A percentile compares a stretch with the other conserved stretches of the same genome.
phyloP scores from a whole-genome alignment of 2,888 invertebrate genomes.

The Parasteatoda lunata region DNA sequence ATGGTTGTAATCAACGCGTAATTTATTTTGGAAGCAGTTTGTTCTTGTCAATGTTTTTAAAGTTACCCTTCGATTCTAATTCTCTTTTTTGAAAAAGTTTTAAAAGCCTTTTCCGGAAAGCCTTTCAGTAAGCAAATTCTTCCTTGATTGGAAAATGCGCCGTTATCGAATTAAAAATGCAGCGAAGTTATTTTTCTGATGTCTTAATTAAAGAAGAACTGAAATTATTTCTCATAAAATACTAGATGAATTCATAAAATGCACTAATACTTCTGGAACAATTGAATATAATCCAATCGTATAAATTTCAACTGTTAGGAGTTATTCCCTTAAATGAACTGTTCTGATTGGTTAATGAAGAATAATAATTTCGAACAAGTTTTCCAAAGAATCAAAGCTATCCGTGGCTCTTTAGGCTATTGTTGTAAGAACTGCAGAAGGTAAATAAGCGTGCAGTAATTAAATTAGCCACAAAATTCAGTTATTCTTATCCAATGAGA shows the following conservation, averaged over 20 bases:
- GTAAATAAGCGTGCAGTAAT: conserved; percentile 16
- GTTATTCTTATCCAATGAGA: conserved; percentile 13
- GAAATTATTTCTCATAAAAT: too few relatives aligned
- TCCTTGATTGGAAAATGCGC: not conserved
- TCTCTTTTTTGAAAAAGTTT: not conserved
- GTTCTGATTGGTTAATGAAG: not conserved
- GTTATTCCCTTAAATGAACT: not conserved
- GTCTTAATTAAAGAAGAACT: too few relatives aligned
- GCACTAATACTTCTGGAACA: too few relatives aligned
- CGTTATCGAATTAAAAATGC: not conserved
- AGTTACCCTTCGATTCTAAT: not conserved
- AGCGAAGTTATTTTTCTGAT: too few relatives aligned
- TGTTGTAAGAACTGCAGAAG: not conserved
- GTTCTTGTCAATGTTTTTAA: not conserved
- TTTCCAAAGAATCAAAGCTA: not conserved
- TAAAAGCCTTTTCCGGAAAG: not conserved
- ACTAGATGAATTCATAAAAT: too few relatives aligned
- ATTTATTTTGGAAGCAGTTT: not conserved
- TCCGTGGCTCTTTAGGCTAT: not conserved
- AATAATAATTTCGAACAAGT: not conserved
- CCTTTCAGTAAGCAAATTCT: not conserved
- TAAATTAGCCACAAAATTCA: conserved; percentile 8
- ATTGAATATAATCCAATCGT: too few relatives aligned
- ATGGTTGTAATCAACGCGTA: not conserved
- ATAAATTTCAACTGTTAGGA: not conserved